Evolutionary conservation across 2,113 vertebrate species (phyloP).

Genomic region (Pseudorasbora parva): DNA sequence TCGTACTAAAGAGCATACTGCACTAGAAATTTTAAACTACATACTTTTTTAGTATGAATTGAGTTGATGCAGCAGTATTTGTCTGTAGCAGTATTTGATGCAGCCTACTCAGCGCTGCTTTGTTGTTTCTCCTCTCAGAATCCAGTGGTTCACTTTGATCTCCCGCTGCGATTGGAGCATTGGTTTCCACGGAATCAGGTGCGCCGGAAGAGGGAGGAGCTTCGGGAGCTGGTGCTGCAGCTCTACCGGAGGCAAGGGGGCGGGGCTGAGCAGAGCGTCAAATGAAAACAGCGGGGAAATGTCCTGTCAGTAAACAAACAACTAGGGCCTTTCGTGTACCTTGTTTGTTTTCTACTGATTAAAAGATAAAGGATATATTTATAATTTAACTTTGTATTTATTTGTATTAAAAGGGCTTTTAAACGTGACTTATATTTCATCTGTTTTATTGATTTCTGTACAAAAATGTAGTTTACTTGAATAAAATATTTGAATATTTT

Average conservation of each 20-base stretch:
- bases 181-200: constrained; percentile 90
- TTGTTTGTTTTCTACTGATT: background rate
- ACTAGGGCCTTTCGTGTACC: background rate
- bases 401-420: constrained; percentile 48
- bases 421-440: background rate
- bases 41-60: background rate
- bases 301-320: background rate
- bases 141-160: constrained; percentile 89
- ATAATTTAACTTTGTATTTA: constrained; percentile 52
- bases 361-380: constrained; percentile 30
- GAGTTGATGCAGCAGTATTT: too few species aligned
- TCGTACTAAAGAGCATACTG: background rate
- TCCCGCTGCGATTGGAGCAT: constrained; percentile 80
- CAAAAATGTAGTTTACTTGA: constrained; percentile 7
- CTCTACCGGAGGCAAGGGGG: constrained; percentile 81
- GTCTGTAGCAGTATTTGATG: too few species aligned
- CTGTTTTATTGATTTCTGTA: constrained; percentile 10
- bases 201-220: constrained; percentile 87
- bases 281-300: constrained; percentile 65
- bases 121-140: constrained; percentile 73
- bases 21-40: background rate
- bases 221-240: constrained; percentile 86
- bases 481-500: constrained; percentile 45
- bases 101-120: background rate
- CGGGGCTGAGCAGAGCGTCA: constrained; percentile 51